Evolutionary conservation across 2,113 vertebrate species (phyloP).

Genomic region (Sinosuthora webbiana): DNA sequence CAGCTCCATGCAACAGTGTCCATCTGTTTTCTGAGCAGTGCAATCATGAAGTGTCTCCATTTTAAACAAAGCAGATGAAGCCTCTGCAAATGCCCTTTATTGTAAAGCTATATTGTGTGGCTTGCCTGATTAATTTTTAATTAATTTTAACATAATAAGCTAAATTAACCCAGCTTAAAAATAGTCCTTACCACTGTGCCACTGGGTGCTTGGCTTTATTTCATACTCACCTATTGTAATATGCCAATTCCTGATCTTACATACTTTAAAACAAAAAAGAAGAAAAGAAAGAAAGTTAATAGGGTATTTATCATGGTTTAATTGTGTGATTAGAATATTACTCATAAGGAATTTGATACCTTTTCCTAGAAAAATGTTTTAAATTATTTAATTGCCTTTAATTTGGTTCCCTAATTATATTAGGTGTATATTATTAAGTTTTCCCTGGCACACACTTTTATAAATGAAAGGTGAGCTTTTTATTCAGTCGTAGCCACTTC

Average conservation of each 20-base stretch:
- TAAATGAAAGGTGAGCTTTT: conserved; percentile 20
- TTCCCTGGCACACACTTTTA: not conserved
- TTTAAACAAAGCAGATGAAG: not conserved
- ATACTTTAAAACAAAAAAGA: not conserved
- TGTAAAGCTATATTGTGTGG: not conserved
- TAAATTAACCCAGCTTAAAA: not conserved
- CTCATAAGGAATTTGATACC: not conserved
- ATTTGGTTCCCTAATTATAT: not conserved
- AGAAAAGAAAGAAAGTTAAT: not conserved
- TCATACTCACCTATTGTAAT: not conserved
- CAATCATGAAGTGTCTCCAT: not conserved
- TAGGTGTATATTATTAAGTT: not conserved
- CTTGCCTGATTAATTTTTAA: not conserved
- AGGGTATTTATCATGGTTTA: not conserved
- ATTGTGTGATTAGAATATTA: not conserved
- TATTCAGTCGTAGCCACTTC: not conserved
- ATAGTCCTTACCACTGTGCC: not conserved
- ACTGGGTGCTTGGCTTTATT: not conserved
- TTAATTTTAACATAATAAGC: not conserved
- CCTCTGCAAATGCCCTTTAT: not conserved
- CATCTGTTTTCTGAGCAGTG: not conserved
- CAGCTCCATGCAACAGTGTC: not conserved
- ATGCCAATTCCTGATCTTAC: not conserved
- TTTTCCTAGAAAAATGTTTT: not conserved
- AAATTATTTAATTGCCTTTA: not conserved